Percentiles rank a stretch among this genome's conserved stretches.
Evolutionary conservation across 2,888 invertebrate genomes (phyloP).

Genomic region (Petrophora chlorosata): DNA sequence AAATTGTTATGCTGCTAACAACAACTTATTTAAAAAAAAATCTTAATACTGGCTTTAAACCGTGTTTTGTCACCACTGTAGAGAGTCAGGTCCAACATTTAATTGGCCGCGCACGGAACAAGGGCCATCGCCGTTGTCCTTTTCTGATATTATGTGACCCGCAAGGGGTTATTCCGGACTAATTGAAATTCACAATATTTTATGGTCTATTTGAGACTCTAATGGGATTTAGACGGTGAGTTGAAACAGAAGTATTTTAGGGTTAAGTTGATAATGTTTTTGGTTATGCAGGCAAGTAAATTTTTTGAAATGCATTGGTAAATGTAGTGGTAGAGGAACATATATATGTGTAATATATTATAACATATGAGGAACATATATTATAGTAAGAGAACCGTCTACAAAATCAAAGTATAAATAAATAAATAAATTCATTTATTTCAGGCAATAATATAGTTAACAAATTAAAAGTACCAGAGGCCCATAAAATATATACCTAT

Average conservation of each 20-base stretch:
- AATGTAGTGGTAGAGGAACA: background rate
- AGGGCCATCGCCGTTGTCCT: slow-evolving; percentile 59
- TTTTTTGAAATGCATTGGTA: slow-evolving; percentile 4
- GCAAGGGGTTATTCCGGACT: slow-evolving; percentile 59
- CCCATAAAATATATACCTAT: no score
- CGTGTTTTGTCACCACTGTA: slow-evolving; percentile 44
- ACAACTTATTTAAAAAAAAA: slow-evolving; percentile 1
- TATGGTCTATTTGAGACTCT: slow-evolving; percentile 55
- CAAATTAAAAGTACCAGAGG: no score
- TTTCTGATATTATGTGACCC: slow-evolving; percentile 69
- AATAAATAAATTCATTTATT: no score
- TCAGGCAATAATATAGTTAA: no score
- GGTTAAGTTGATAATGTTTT: slow-evolving; percentile 29
- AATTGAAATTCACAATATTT: slow-evolving; percentile 76
- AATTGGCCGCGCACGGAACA: slow-evolving; percentile 62
- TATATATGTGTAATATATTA: no score
- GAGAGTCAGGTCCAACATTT: slow-evolving; percentile 50
- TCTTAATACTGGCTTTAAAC: background rate
- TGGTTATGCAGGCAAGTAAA: slow-evolving; percentile 13
- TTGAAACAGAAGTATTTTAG: slow-evolving; percentile 29
- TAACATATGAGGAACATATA: no score
- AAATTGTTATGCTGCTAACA: no score
- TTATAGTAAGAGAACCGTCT: no score
- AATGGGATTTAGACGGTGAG: slow-evolving; percentile 31
- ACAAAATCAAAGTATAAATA: no score